Base-by-base conservation (phyloP, 2,888 invertebrate genomes). In the Odontomyia ornata region DNA sequence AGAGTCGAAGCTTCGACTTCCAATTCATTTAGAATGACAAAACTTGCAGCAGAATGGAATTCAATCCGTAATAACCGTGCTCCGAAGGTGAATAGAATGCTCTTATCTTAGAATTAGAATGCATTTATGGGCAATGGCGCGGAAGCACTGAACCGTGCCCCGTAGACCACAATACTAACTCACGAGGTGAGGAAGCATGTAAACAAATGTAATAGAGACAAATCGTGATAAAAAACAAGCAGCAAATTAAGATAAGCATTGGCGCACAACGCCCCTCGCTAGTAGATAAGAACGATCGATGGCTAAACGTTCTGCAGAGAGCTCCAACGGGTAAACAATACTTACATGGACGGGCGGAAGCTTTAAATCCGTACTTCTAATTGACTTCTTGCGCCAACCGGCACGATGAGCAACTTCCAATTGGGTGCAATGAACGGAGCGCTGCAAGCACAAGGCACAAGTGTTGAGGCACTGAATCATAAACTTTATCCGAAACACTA, bases 391-490 rank as follows among this genome's bases (percentile, higher is more conserved):
- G 7, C 65, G 28, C 27, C 36, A 11, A 18, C 43, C 46, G 47
- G 21, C 1, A 7, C 30, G 69, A 18, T 4, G 57, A 11, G 65
- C 65, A 36, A 27, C 36, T 64, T 60, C 25, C 57, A 30, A 64
- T 28, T 65, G 36, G 65, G 65, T 65, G 65, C 65, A 65, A 65
- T 65, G 65, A 65, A 65, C 65, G 65, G 65, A 65, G 65, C 65
- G 28, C 65, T 18, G 13, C 52, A 15, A 18, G 18, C 52, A 15
- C 15, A 65, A 69, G 69, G 69, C 69, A 65, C 65, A 60, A 60
- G 3, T 64, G 30, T 27, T 64, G 15, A 64, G 64, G 46, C 69
- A 69, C 69, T 69, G 25, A 69, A 30, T 69, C 69, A 69, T 15
- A 15, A 23, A 30, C 11, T 43, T 69, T 69, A 46, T 47, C 46